These are phyloP conservation scores for Platyura marginata DNA, from an alignment of 1,140 invertebrate species.

Conservation along the genomic window DNA sequence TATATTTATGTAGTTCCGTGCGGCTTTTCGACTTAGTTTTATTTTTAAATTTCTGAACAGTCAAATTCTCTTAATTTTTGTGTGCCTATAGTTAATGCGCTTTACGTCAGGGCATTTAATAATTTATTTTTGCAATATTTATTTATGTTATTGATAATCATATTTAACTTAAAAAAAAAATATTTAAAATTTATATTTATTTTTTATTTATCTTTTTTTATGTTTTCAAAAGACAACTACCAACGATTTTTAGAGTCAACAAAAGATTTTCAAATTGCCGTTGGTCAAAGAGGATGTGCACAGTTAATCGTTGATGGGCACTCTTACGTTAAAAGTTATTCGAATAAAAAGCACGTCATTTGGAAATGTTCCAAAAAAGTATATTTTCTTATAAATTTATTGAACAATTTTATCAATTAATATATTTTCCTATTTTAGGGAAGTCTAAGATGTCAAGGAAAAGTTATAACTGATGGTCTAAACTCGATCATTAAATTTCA, in stretches of 20 bases:
- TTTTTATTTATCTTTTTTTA: no score
- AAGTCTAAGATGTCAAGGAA: conserved; percentile 22
- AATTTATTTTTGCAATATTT: not conserved
- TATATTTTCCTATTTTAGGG: conserved; percentile 10
- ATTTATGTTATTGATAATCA: not conserved
- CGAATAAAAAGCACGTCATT: not conserved
- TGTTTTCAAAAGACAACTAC: not conserved
- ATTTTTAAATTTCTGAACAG: no score
- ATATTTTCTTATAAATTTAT: not conserved
- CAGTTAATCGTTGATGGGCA: not conserved
- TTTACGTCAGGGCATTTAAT: not conserved
- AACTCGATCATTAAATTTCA: no score
- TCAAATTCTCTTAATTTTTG: no score
- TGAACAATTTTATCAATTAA: not conserved
- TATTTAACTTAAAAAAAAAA: no score
- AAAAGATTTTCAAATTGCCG: not conserved
- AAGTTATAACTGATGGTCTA: no score
- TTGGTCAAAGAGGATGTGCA: not conserved
- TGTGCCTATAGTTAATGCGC: no score
- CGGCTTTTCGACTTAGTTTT: no score
- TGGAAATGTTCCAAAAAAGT: not conserved
- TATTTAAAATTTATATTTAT: no score
- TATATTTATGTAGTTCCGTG: no score
- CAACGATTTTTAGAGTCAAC: no score
- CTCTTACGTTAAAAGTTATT: not conserved